Base-by-base conservation (phyloP, 2,888 invertebrate genomes). In the Scelioninae gen. 1 region DNA sequence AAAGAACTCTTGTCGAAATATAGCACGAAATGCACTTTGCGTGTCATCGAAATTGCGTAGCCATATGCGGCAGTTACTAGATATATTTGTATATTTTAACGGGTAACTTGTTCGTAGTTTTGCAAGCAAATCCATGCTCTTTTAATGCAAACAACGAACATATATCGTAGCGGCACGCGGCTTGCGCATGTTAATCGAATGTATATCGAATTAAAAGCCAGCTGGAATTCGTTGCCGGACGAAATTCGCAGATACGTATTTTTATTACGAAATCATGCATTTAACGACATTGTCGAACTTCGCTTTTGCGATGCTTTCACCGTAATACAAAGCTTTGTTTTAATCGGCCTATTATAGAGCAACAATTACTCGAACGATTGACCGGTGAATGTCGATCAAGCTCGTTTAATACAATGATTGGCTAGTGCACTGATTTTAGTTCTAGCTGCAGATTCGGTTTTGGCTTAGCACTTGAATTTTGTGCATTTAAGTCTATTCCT, bases 321-420 rank as follows among this genome's bases (percentile, higher is more conserved):
- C 60, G 45, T 74, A 56, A 60, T 84, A 86, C 87, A 86, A 87
- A 86, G 85, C 85, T 71, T 82, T 60, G 83, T 85, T 85, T 87
- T 84, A 85, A 85, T 82, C 83, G 76, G 72, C 68, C 84, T 65
- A 87, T 86, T 80, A 84, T 81, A 65, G 80, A 69, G 80, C 84
- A 83, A 85, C 87, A 85, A 88, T 88, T 88, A 87, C 84, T 74
- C 86, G 81, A 86, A 85, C 88, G 85, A 87, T 86, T 88, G 84
- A 79, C 85, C 87, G 85, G 85, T 85, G 87, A 87, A 85, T 83
- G 85, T 79, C 83, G 87, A 87, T 86, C 86, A 85, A 85, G 85
- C 85, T 85, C 85, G 86, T 82, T 84, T 87, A 87, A 88, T 85
- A 83, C 85, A 88, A 88, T 87, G 88, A 88, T 84, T 84, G 86